Percentiles rank a stretch among this genome's conserved stretches.
Evolutionary conservation across 2,113 vertebrate species (phyloP).

Genomic region (Pleuronectes platessa): DNA sequence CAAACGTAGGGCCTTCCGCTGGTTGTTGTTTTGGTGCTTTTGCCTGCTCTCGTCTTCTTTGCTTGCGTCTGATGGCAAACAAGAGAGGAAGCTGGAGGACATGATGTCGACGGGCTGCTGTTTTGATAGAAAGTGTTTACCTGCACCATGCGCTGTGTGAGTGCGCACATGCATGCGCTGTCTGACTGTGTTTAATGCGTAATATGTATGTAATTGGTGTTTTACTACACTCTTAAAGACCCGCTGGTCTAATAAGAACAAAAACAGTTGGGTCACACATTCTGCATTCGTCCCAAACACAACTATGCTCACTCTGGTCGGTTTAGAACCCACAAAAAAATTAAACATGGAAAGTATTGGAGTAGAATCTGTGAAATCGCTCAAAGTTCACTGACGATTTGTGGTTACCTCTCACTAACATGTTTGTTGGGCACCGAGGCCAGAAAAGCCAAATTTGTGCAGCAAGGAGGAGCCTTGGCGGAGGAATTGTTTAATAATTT

Average conservation of each 20-base stretch:
- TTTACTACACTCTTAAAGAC: neutral
- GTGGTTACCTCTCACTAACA: neutral
- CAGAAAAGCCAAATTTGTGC: too few species aligned
- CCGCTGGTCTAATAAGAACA: neutral
- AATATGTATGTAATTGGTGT: neutral
- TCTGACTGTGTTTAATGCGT: neutral
- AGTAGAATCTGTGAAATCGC: too few species aligned
- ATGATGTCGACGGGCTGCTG: slow-evolving; percentile 9
- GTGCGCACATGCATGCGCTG: neutral
- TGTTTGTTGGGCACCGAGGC: neutral
- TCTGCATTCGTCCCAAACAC: too few species aligned
- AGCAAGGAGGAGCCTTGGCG: too few species aligned
- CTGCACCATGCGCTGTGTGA: neutral
- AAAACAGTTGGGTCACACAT: neutral
- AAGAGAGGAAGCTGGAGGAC: slow-evolving; percentile 21
- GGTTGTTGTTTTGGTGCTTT: slow-evolving; percentile 15
- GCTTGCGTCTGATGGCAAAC: slow-evolving; percentile 25
- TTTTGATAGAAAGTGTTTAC: slow-evolving; percentile 40
- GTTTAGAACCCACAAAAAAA: too few species aligned
- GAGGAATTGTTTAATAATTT: neutral
- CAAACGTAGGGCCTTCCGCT: slow-evolving; percentile 17
- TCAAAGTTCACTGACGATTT: too few species aligned
- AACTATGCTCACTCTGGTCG: too few species aligned
- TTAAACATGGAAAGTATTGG: too few species aligned
- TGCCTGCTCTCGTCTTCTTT: neutral